Base-by-base conservation (phyloP, 2,113 vertebrate genomes). In the Acrocephalus kingi region DNA sequence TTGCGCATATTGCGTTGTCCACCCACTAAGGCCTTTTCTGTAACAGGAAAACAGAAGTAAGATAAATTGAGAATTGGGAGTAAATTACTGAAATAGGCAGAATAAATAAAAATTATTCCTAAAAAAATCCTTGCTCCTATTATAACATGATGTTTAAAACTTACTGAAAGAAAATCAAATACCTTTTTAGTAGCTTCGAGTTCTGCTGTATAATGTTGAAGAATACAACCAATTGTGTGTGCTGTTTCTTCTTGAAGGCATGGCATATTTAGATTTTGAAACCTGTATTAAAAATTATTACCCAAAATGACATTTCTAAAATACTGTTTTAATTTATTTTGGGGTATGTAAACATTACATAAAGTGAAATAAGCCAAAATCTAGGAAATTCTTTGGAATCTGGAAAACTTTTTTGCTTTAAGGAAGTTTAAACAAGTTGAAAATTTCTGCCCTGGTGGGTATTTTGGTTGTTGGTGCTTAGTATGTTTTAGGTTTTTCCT, bases 251-350 rank as follows among this genome's bases (percentile, higher is more conserved):
- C 75, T 9, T 98, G 89, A 82, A 99, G 98, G 92, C 98, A 98
- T 24, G 98, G 98, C 87, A 99, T 98, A 80, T 98, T 98, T 83
- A 99, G 89, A 76, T 96, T 98, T 97, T 98, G 97, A 97, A 99
- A 99, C 86, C 98, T 99, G 77, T 81, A 94, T 96, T 82, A 59
- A 94, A 90, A 93, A 89, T 49, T 4, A 52, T 7, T 55, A 61
- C 4, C 2, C 49, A 69, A 77, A 95, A 56, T 76, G 0, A 56
- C 17, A 76, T 46, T 61, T 88, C 9, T 46, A 46, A 68, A 58
- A 33, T 11, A n/a, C 13, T 28, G 27, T 15, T 46, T 13, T 2
- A 11, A 35, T 62, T 52, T 80, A 24, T 43, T 86, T 71, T 28
- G 15, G 12, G 4, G 1, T n/a, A 84, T 9, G n/a, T 37, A 8